Conservation (phyloP, 2,888 invertebrate species). For the Acholoe squamosa region DNA sequence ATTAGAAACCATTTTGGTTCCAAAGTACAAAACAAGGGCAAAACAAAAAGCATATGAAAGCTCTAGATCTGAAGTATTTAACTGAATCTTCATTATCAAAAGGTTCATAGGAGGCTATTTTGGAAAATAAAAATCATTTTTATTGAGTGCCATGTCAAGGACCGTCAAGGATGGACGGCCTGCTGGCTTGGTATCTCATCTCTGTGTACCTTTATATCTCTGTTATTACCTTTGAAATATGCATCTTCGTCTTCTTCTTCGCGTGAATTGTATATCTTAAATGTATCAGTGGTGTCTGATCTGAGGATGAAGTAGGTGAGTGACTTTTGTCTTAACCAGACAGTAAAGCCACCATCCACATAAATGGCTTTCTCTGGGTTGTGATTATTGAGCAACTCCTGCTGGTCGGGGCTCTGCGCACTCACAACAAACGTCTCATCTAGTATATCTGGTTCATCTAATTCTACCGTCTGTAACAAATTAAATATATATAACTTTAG, state of each 20-base stretch:
- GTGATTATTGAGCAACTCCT: constrained; percentile 88
- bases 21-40: no score
- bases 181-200: no score
- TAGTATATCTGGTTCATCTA: constrained; percentile 87
- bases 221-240: constrained; percentile 12
- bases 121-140: no score
- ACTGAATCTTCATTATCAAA: no score
- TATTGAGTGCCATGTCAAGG: no score
- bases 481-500: background rate
- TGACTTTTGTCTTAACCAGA: constrained; percentile 90
- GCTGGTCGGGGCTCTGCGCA: constrained; percentile 91
- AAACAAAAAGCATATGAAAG: no score
- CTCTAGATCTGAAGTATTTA: no score
- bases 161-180: no score
- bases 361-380: constrained; percentile 87
- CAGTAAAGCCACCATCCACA: constrained; percentile 92
- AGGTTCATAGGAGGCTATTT: no score
- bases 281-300: constrained; percentile 85
- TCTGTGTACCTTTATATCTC: no score
- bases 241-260: constrained; percentile 68
- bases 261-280: constrained; percentile 65
- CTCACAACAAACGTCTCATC: constrained; percentile 97
- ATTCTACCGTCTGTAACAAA: background rate
- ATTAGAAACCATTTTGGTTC: no score
- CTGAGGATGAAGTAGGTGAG: constrained; percentile 93